Base-by-base conservation (phyloP, 2,888 invertebrate genomes). In the Dicycla oo region DNA sequence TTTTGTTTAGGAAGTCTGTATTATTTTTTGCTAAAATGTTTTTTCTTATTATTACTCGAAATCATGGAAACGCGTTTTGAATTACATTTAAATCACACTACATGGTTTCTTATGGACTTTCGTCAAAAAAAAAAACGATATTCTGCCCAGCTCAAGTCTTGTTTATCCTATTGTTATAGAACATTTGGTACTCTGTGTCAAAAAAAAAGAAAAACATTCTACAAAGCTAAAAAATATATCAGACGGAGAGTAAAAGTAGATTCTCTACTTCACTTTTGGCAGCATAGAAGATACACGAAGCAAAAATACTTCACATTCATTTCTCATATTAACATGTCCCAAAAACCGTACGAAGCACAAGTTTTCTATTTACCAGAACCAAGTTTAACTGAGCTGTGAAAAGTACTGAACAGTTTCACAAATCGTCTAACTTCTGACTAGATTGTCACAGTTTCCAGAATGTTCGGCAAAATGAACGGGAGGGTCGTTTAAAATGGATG, bases 341-440 rank as follows among this genome's bases (percentile, higher is more conserved):
- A 51, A 75, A 65, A 73, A 62, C 47, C 45, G 58, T 57, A 56
- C 43, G 61, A 65, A 70, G 57, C 58, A 49, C 47, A 72, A 76
- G 56, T 80, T 81, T 74, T 13, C 57, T 74, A 77, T 81, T 75
- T 56, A 61, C 65, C 30, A 61, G 45, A 65, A 58, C 45, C 1
- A 60, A 61, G 56, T 69, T 64, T 65, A 57, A 56, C 72, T 38
- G 67, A 64, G 45, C 43, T 54, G 57, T 49, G 58, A 61, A 62
- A 81, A 76, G 58, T 80, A 70, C 54, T 60, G 56, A 58, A 69
- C 79, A 80, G 58, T 84, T 80, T 40, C 38, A 47, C 56, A 65
- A 84, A 78, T 67, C 57, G 75, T 56, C 71, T 43, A 84, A 80
- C 83, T 84, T 77, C 53, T 58, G 78, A 80, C 76, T 71, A 65